Percentiles rank a stretch among this genome's conserved stretches.
Evolutionary conservation across 1,140 invertebrate species (phyloP).

Genomic region (Brevipalpus yothersi): DNA sequence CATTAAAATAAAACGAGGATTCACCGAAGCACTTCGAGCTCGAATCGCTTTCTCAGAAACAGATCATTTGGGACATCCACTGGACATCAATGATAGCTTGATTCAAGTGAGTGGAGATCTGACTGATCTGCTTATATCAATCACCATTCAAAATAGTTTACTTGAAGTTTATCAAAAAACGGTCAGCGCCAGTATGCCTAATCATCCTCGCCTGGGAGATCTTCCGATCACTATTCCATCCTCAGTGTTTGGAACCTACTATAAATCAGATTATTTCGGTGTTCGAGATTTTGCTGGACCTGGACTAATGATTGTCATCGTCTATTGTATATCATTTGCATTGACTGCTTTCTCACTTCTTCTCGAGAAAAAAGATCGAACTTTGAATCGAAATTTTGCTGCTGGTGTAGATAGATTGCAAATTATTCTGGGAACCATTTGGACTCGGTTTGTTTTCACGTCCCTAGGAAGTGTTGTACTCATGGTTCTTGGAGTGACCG

Average conservation of each 20-base stretch:
- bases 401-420: background rate
- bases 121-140: background rate
- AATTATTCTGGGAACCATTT: background rate
- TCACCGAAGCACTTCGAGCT: conserved; percentile 4
- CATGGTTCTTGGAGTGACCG: background rate
- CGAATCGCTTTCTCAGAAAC: background rate
- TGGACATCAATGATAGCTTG: background rate
- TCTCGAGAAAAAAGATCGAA: background rate
- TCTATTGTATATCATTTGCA: conserved; percentile 13
- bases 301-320: conserved; percentile 61
- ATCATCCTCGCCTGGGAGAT: background rate
- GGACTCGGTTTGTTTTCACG: background rate
- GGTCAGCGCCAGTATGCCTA: background rate
- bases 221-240: background rate
- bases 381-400: background rate
- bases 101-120: background rate
- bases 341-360: background rate
- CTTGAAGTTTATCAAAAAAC: background rate
- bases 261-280: background rate
- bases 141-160: background rate
- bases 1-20: conserved; percentile 4
- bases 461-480: background rate
- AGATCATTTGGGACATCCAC: background rate
- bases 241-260: background rate
- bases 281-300: conserved; percentile 32